Evolutionary conservation across 2,113 vertebrate genomes (phyloP).

Genomic region (Rhombomys opimus): DNA sequence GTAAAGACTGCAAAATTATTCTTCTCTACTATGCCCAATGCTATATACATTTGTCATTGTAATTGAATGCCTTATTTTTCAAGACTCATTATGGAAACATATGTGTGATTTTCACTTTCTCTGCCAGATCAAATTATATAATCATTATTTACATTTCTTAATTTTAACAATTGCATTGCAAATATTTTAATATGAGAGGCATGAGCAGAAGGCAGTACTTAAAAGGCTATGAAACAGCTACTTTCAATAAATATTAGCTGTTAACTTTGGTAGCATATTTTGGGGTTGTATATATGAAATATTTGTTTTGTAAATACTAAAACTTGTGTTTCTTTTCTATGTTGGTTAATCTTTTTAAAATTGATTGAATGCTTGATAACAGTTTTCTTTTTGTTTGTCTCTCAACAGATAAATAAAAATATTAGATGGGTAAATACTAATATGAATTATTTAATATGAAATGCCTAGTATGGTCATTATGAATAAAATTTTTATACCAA

Average conservation of each 20-base stretch:
- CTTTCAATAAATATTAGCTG: neutral
- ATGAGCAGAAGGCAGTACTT: neutral
- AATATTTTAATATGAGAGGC: neutral
- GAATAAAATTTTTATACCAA: constrained; percentile 42
- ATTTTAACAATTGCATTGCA: neutral
- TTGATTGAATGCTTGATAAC: neutral
- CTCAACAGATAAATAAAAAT: constrained; percentile 18
- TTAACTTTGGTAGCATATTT: neutral
- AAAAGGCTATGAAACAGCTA: neutral
- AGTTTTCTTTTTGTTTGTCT: neutral
- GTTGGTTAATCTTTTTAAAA: constrained; percentile 22
- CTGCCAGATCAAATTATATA: neutral
- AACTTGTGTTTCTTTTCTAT: neutral
- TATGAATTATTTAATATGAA: neutral
- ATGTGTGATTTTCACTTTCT: neutral
- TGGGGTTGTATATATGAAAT: neutral
- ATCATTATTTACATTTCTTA: neutral
- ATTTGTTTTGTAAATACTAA: neutral
- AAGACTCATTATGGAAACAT: neutral
- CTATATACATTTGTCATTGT: neutral
- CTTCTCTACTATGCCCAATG: neutral
- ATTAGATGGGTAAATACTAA: neutral
- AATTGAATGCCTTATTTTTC: neutral
- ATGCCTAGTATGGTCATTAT: neutral
- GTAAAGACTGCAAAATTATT: neutral